These are phyloP conservation scores for Clarias batrachus DNA, from an alignment of 2,113 vertebrate species.

Conservation along the genomic window DNA sequence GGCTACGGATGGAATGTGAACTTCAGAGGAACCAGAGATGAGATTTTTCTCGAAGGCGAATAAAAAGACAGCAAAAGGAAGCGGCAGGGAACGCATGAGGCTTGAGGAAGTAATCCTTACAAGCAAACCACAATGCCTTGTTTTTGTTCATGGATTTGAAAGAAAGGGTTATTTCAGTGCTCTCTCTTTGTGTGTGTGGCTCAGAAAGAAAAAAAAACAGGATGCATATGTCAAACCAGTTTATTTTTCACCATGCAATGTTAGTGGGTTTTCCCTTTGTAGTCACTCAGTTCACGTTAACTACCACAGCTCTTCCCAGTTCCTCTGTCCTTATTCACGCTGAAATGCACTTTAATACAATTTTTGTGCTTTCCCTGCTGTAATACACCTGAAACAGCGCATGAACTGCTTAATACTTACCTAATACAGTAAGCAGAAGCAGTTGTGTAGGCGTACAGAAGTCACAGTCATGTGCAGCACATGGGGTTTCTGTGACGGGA, in stretches of 20 bases:
- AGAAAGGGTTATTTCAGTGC: neutral
- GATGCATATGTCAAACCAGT: neutral
- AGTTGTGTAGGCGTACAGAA: neutral
- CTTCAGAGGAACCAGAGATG: neutral
- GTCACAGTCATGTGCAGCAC: neutral
- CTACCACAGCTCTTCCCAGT: neutral
- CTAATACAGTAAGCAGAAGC: neutral
- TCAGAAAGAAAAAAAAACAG: neutral
- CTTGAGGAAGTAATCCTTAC: slow-evolving; percentile 22
- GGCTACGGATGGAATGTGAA: neutral
- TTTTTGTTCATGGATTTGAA: slow-evolving; percentile 15
- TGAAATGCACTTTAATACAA: neutral
- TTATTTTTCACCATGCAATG: neutral
- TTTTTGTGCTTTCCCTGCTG: neutral
- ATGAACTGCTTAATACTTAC: neutral
- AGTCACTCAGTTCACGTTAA: neutral
- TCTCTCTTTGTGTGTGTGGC: neutral
- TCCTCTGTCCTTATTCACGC: neutral
- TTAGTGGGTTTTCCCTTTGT: neutral
- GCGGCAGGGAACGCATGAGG: neutral
- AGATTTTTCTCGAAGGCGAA: slow-evolving; percentile 15
- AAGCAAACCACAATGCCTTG: neutral
- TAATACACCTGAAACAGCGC: neutral
- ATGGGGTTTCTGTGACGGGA: slow-evolving; percentile 2
- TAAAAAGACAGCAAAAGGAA: neutral